A percentile compares a stretch with the other conserved stretches of the same genome.
phyloP scores from a whole-genome alignment of 2,113 vertebrate genomes.

The Monarcha castaneiventris region DNA sequence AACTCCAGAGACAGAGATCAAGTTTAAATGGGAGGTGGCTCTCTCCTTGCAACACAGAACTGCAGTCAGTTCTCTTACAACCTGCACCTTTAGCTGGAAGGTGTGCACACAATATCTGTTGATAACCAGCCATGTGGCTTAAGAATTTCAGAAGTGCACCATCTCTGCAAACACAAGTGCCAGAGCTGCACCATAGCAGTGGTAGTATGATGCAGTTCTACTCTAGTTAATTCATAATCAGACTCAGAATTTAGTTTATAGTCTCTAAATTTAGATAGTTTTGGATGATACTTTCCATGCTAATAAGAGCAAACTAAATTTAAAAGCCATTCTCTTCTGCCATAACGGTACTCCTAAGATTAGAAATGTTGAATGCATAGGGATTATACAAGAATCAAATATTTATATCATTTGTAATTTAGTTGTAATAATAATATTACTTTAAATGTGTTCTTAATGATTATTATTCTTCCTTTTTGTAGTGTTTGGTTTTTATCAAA shows the following conservation, averaged over 20 bases:
- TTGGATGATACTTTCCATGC: neutral
- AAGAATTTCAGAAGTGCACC: neutral
- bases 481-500: constrained; percentile 9
- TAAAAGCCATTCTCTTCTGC: neutral
- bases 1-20: neutral
- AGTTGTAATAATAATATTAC: constrained; percentile 8
- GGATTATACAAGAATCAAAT: neutral
- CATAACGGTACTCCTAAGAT: neutral
- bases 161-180: neutral
- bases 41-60: neutral
- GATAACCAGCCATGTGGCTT: neutral
- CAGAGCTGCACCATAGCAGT: neutral
- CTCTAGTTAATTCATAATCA: neutral
- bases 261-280: neutral
- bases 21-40: neutral
- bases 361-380: neutral
- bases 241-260: neutral
- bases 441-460: constrained; percentile 27
- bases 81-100: neutral
- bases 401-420: constrained; percentile 1
- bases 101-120: neutral
- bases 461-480: constrained; percentile 16
- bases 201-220: neutral
- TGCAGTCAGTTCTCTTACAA: neutral
- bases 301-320: neutral